Evolutionary conservation across 2,888 invertebrate genomes (phyloP).

Genomic region (Calliphora vomitoria): DNA sequence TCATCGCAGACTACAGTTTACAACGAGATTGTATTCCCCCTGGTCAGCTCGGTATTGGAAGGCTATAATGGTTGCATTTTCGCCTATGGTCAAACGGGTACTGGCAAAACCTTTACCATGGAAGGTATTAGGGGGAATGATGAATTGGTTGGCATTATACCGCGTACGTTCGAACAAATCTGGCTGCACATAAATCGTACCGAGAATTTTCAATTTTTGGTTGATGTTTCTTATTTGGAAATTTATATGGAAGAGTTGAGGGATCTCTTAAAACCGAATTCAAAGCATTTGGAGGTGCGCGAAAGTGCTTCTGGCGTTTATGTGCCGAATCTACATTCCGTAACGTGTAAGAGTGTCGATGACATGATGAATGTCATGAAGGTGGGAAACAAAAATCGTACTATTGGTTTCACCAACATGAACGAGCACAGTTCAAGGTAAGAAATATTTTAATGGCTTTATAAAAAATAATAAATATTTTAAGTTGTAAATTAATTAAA

Average conservation of each 20-base stretch:
- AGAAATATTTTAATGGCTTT: conserved; percentile 21
- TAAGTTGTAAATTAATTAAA: too few species aligned
- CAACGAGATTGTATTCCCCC: conserved; percentile 97
- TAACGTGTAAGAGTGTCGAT: conserved; percentile 96
- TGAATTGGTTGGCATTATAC: conserved; percentile 94
- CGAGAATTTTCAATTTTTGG: conserved; percentile 96
- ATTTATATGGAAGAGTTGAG: conserved; percentile 97
- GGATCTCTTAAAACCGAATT: conserved; percentile 88
- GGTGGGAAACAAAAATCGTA: conserved; percentile 96
- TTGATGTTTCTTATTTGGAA: conserved; percentile 98
- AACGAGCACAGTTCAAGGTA: conserved; percentile 96
- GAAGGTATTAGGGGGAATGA: conserved; percentile 88
- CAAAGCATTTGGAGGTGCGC: conserved; percentile 86
- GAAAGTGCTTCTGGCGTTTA: conserved; percentile 94
- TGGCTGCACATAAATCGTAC: conserved; percentile 97
- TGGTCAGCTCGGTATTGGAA: conserved; percentile 97
- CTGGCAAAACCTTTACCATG: conserved; percentile 92
- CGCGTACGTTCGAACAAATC: conserved; percentile 98
- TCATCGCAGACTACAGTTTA: conserved; percentile 96
- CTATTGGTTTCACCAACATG: conserved; percentile 98
- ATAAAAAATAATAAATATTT: too few species aligned
- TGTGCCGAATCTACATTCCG: conserved; percentile 97
- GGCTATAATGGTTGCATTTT: conserved; percentile 99
- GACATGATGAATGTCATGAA: conserved; percentile 98
- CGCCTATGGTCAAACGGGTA: conserved; percentile 99